phyloP scores from a whole-genome alignment of 2,797 vertebrate species.

The Peromyscus eremicus region DNA sequence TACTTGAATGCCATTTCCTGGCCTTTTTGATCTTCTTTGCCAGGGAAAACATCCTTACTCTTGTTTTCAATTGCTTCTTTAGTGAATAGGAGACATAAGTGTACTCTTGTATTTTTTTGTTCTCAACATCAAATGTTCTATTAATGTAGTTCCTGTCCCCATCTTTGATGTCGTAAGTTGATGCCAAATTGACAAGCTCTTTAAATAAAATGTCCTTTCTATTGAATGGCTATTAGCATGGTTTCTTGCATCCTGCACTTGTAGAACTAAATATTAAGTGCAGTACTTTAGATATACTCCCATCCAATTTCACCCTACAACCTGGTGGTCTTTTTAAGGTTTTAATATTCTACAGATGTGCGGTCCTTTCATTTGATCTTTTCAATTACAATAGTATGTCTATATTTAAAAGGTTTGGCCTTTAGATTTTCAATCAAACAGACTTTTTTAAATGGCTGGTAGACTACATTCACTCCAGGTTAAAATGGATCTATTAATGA shows the following conservation, averaged over 20 bases:
- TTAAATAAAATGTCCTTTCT: background rate
- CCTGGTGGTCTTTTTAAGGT: background rate
- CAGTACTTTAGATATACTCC: background rate
- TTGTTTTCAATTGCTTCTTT: background rate
- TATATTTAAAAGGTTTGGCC: background rate
- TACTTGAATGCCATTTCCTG: background rate
- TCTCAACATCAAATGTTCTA: constrained; percentile 3
- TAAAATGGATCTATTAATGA: constrained; percentile 27
- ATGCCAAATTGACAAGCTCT: background rate
- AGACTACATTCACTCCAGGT: background rate
- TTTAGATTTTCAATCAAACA: constrained; percentile 30
- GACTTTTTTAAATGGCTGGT: background rate
- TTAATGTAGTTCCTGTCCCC: background rate
- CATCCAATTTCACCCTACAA: background rate
- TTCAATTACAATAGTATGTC: background rate
- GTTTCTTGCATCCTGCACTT: background rate
- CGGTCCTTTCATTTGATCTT: background rate
- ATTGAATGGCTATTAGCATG: background rate
- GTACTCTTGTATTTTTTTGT: background rate
- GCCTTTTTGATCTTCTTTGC: background rate
- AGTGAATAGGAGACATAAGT: background rate
- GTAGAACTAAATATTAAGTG: constrained; percentile 18
- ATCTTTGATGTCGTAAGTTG: background rate
- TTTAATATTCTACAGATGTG: background rate
- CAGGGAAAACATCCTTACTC: background rate